These are phyloP conservation scores for Epinephelus lanceolatus DNA, from an alignment of 2,113 vertebrate genomes.

Conservation along the genomic window DNA sequence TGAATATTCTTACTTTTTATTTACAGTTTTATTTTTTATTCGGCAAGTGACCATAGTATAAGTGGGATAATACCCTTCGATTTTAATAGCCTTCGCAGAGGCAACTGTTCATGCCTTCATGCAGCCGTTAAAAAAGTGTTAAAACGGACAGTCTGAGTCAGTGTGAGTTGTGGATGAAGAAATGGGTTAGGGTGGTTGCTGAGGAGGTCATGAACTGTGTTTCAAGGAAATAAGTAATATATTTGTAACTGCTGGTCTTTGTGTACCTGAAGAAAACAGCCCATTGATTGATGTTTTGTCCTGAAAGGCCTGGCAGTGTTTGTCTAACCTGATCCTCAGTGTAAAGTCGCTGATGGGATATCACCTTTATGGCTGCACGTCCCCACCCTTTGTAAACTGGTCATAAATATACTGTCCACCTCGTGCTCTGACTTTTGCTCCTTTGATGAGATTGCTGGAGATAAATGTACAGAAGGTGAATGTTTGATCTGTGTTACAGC, in stretches of 20 bases:
- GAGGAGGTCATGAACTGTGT: background rate
- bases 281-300: background rate
- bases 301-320: constrained; percentile 2
- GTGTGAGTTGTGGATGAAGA: background rate
- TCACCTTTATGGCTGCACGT: constrained; percentile 7
- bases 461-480: background rate
- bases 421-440: constrained; percentile 1
- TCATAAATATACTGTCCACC: background rate
- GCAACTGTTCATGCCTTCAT: no score
- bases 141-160: background rate
- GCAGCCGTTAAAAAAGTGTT: no score
- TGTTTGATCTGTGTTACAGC: background rate
- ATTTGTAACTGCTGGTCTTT: background rate
- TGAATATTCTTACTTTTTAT: no score
- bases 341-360: background rate
- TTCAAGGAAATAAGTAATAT: background rate
- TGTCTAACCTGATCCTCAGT: background rate
- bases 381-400: constrained; percentile 21
- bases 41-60: no score
- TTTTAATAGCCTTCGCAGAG: no score
- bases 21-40: no score
- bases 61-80: no score
- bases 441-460: background rate
- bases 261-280: background rate
- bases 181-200: background rate